Evolutionary conservation across 64 coral and sea anemone genomes (phyloP).

Genomic region (Astreopora myriophthalma): DNA sequence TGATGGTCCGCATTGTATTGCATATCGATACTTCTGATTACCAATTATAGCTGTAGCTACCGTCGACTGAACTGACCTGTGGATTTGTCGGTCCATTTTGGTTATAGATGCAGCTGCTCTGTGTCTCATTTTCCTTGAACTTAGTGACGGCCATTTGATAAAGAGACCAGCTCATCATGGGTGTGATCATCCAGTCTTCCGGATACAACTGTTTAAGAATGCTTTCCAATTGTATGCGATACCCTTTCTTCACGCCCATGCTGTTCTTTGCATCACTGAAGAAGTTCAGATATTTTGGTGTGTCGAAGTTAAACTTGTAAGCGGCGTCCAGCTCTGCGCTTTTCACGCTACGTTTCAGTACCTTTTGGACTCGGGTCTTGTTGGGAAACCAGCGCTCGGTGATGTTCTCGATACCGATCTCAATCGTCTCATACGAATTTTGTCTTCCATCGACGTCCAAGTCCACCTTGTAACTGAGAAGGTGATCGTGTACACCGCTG

Average conservation of each 20-base stretch:
- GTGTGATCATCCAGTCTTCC: constrained; percentile 59
- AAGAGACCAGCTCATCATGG: constrained; percentile 72
- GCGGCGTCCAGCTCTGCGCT: constrained; percentile 42
- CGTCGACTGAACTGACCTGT: constrained; percentile 27
- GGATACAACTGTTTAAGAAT: constrained; percentile 72
- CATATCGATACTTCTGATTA: too few relatives aligned
- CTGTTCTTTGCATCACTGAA: constrained; percentile 54
- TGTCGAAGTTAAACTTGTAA: constrained; percentile 73
- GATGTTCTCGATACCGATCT: constrained; percentile 57
- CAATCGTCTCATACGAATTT: constrained; percentile 71
- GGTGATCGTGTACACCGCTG: constrained; percentile 55
- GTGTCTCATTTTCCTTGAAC: constrained; percentile 53
- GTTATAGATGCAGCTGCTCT: constrained; percentile 70
- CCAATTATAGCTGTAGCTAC: not conserved
- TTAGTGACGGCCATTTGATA: constrained; percentile 72
- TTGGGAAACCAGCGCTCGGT: constrained; percentile 52
- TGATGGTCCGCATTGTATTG: too few relatives aligned
- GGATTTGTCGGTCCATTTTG: constrained; percentile 66
- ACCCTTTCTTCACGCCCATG: constrained; percentile 63
- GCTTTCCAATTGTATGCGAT: constrained; percentile 30
- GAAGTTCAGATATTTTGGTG: constrained; percentile 65
- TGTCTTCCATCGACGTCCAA: constrained; percentile 32
- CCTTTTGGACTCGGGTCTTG: constrained; percentile 36
- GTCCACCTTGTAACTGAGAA: constrained; percentile 66
- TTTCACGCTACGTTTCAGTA: constrained; percentile 46